phyloP scores from a whole-genome alignment of 2,797 vertebrate genomes.

The Acanthurus lineatus region DNA sequence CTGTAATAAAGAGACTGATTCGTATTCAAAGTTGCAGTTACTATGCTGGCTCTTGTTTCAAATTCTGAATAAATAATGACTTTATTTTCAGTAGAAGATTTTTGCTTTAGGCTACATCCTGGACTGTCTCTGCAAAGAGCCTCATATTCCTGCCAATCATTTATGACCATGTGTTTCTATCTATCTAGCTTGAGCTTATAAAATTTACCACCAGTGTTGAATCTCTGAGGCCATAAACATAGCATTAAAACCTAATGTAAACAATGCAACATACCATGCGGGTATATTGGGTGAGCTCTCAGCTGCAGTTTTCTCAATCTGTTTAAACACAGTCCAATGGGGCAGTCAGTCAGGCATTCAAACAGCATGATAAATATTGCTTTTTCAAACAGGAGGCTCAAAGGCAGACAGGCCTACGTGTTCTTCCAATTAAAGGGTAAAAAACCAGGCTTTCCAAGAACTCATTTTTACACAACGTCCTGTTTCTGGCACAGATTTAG shows the following conservation, averaged over 20 bases:
- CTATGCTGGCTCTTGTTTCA: constrained; percentile 13
- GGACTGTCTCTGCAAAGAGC: constrained; percentile 23
- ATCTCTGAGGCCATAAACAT: constrained; percentile 1
- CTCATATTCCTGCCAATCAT: constrained; percentile 26
- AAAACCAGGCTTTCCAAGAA: constrained; percentile 29
- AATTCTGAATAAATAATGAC: constrained; percentile 56
- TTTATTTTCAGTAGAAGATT: constrained; percentile 35
- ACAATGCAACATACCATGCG: not conserved
- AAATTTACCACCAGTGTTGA: not conserved
- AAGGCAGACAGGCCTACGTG: constrained; percentile 6
- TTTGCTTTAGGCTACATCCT: constrained; percentile 47
- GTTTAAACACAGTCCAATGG: constrained; percentile 19
- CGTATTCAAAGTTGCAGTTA: constrained; percentile 46
- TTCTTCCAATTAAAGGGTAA: constrained; percentile 6
- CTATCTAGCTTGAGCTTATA: not conserved
- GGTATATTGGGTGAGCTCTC: not conserved
- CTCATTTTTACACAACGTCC: constrained; percentile 12
- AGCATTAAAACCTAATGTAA: constrained; percentile 3
- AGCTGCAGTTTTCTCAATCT: constrained; percentile 4
- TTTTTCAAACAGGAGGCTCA: constrained; percentile 1
- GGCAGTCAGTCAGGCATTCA: constrained; percentile 21
- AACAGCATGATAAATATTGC: constrained; percentile 13
- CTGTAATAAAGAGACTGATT: constrained; percentile 16
- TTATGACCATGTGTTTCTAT: constrained; percentile 1
- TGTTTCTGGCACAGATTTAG: constrained; percentile 38